Base-by-base conservation (phyloP, 2,888 invertebrate species). In the Julus scandinavius region DNA sequence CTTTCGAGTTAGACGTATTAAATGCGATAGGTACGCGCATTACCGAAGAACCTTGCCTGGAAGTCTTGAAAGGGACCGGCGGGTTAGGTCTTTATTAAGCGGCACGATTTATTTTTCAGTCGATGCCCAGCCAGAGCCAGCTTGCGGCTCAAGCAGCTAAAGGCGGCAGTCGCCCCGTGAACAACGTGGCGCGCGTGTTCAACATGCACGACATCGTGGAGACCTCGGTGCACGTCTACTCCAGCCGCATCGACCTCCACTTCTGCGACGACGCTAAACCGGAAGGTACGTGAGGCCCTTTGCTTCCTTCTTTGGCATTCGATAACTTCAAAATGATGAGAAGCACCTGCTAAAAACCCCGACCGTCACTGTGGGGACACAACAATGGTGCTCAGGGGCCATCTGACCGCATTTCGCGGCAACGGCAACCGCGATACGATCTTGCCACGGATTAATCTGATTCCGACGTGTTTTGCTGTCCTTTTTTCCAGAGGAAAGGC, bases 161-260 rank as follows among this genome's bases (percentile, higher is more conserved):
- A 63, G 41, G 63, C 29, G 20, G 2, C 29, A 38, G 29, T 20
- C 40, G 58, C 4, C 0, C 20, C 7, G 13, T 38, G 45, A 83
- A 20, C 20, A 45, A 72, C 88, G 90, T 91, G 49, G 91, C 92
- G 89, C 95, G 95, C 90, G 94, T 96, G 92, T 98, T 98, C 93
- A 94, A 95, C 50, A 94, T 95, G 86, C 97, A 96, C 92, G 98
- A 99, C 93, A 97, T 99, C n/a, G 94, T 96, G 0, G 99, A 99
- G 93, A 99, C 99, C 0, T 99, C 99, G 0, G 98, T 99, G 93
- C 99, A 99, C 92, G 95, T 99, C 92, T 94, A 96, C 87, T 97
- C 97, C 89, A 97, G 97, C 90, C 95, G 97, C 91, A 97, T 99
- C 91, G 98, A 99, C 93, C 93, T 99, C 89, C 99, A 99, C 93